These are phyloP conservation scores for Saguinus imperator DNA, from an alignment of 2,113 vertebrate species.

Conservation along the genomic window DNA sequence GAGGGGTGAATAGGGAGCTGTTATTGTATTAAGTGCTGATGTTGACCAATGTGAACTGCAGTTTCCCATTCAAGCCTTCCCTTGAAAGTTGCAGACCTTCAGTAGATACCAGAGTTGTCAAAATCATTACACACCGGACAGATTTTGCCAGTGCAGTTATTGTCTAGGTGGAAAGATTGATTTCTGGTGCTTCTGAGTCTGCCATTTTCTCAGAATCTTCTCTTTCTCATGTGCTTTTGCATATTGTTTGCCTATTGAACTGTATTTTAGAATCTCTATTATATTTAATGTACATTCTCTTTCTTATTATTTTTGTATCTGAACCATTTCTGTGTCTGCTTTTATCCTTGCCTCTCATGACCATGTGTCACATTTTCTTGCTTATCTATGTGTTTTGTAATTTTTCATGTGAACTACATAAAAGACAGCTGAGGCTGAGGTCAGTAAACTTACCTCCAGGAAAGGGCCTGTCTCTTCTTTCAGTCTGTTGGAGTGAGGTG, in stretches of 20 bases:
- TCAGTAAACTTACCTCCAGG: neutral
- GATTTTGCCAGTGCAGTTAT: neutral
- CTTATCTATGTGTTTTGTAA: neutral
- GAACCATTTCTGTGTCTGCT: neutral
- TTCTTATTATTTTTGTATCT: neutral
- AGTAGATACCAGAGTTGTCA: neutral
- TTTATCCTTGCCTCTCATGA: neutral
- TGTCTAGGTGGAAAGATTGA: neutral
- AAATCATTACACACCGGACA: neutral
- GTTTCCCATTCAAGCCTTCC: neutral
- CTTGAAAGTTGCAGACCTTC: neutral
- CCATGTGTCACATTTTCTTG: neutral
- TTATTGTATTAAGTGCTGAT: neutral
- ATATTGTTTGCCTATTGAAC: neutral
- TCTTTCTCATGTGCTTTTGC: neutral
- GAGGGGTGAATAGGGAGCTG: neutral
- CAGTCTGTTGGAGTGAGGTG: neutral
- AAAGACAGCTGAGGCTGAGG: neutral
- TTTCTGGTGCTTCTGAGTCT: neutral
- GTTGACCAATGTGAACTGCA: neutral
- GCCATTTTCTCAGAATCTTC: neutral
- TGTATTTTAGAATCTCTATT: neutral
- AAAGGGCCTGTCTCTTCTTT: neutral
- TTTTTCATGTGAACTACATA: neutral
- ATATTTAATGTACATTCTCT: neutral